A percentile compares a stretch with the other conserved stretches of the same genome.
Conservation (phyloP, 2,113 vertebrate genomes). For the Poecilia latipinna region DNA sequence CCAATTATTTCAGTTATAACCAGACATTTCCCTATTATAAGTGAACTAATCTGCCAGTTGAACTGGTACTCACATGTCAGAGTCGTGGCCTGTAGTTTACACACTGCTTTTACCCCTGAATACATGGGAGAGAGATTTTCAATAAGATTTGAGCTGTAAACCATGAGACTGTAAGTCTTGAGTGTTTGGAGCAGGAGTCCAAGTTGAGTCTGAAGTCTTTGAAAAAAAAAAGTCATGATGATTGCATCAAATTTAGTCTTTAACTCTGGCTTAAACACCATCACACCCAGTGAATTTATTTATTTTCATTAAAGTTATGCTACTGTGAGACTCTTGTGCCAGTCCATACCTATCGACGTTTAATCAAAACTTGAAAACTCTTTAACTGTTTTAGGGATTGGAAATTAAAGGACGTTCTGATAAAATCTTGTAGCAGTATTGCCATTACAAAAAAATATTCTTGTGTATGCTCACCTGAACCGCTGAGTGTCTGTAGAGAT, state of each 20-base stretch:
- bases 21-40: no score
- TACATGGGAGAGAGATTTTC: no score
- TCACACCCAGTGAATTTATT: neutral
- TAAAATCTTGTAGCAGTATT: neutral
- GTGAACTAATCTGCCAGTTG: no score
- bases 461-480: conserved; percentile 39
- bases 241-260: neutral
- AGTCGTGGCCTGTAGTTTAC: no score
- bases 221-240: neutral
- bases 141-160: no score
- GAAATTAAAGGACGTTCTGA: neutral
- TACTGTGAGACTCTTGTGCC: neutral
- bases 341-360: neutral
- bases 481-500: conserved; percentile 7
- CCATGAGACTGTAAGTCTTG: neutral
- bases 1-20: no score
- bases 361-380: neutral
- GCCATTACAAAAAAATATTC: neutral
- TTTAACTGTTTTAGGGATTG: neutral
- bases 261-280: neutral
- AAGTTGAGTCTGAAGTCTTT: no score
- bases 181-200: neutral
- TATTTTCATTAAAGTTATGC: neutral
- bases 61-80: no score
- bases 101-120: no score